phyloP scores from a whole-genome alignment of 2,888 invertebrate species.

The Papilio demoleus region DNA sequence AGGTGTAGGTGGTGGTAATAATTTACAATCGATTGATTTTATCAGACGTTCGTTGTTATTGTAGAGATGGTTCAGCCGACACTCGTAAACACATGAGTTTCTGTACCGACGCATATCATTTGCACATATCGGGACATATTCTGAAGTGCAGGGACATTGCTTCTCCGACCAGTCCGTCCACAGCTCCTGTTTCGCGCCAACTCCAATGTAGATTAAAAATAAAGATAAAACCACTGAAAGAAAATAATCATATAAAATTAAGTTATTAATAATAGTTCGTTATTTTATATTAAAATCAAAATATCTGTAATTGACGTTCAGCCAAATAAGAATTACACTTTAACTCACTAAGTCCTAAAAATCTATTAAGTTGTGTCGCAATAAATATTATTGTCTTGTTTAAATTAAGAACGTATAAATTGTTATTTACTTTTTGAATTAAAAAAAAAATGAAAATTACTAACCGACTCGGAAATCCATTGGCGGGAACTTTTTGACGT shows the following conservation, averaged over 20 bases:
- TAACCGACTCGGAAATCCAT: conserved; percentile 62
- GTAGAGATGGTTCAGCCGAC: conserved; percentile 48
- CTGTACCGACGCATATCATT: conserved; percentile 51
- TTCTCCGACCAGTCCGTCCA: conserved; percentile 46
- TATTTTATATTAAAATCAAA: no score
- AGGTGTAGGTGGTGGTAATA: conserved; percentile 44
- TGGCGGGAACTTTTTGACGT: conserved; percentile 26
- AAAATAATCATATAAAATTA: background rate
- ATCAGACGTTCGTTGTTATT: conserved; percentile 43
- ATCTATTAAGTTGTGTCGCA: no score
- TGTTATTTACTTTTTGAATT: no score
- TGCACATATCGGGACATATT: conserved; percentile 59
- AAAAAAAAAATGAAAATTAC: conserved; percentile 42
- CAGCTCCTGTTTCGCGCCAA: conserved; percentile 33
- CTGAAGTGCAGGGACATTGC: conserved; percentile 51
- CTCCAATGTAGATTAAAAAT: conserved; percentile 41
- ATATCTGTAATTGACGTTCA: no score
- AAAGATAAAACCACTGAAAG: conserved; percentile 46
- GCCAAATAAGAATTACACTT: no score
- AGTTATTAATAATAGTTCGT: background rate
- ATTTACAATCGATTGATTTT: conserved; percentile 48
- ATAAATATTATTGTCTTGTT: no score
- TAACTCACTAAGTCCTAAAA: no score
- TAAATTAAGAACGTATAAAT: no score
- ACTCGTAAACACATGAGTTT: conserved; percentile 55